These are phyloP conservation scores for Pseudococcus longispinus DNA, from an alignment of 2,888 invertebrate genomes.

Conservation along the genomic window DNA sequence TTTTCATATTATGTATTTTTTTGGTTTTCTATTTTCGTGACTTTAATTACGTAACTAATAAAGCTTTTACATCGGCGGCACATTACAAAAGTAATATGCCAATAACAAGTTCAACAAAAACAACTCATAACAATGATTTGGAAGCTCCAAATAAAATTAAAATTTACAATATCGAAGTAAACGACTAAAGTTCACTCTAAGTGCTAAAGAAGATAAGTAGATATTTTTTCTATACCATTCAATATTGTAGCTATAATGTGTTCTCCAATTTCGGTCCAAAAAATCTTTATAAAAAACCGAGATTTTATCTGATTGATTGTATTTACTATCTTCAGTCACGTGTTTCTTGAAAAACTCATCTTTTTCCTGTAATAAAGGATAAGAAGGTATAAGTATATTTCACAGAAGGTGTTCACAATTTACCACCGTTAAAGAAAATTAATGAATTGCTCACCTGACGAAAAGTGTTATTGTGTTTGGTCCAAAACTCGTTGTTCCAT, in stretches of 20 bases:
- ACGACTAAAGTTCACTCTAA: slow-evolving; percentile 46
- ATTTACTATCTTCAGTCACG: slow-evolving; percentile 60
- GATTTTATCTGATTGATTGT: slow-evolving; percentile 80
- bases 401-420: too few relatives aligned
- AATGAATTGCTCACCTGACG: slow-evolving; percentile 68
- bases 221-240: slow-evolving; percentile 85
- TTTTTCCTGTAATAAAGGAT: slow-evolving; percentile 62
- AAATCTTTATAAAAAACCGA: slow-evolving; percentile 87
- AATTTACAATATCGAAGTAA: slow-evolving; percentile 47
- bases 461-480: slow-evolving; percentile 78
- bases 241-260: slow-evolving; percentile 78
- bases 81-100: background rate
- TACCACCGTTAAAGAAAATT: too few relatives aligned
- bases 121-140: background rate
- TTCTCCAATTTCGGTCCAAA: slow-evolving; percentile 80
- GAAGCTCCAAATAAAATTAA: background rate
- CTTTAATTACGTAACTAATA: background rate
- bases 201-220: slow-evolving; percentile 59
- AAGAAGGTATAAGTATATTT: background rate
- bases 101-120: background rate
- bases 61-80: background rate
- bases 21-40: background rate
- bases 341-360: slow-evolving; percentile 62
- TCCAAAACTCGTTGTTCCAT: slow-evolving; percentile 89
- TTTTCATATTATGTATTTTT: background rate